Percentiles rank a stretch among this genome's conserved stretches.
Evolutionary conservation across 2,797 vertebrate species (phyloP).

Genomic region (Arremon aurantiirostris): DNA sequence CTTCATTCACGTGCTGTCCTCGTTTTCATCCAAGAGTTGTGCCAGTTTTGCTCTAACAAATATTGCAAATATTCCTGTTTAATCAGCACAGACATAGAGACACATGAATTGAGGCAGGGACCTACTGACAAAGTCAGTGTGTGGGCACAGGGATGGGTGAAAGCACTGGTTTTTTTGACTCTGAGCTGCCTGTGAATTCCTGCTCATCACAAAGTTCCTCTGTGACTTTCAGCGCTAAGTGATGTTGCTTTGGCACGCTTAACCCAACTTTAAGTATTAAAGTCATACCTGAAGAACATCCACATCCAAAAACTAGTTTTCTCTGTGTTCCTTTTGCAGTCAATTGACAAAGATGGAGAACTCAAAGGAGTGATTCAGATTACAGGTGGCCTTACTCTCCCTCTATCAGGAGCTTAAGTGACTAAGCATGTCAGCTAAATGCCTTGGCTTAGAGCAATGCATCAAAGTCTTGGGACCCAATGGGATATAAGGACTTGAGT

Average conservation of each 20-base stretch:
- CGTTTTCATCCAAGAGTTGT: not conserved
- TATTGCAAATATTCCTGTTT: not conserved
- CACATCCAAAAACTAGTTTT: not conserved
- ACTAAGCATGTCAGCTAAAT: conserved; percentile 43
- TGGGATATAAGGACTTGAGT: conserved; percentile 30
- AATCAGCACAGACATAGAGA: not conserved
- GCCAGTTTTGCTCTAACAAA: not conserved
- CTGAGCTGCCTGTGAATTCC: not conserved
- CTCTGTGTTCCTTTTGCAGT: not conserved
- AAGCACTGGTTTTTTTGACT: not conserved
- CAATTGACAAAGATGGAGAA: conserved; percentile 37
- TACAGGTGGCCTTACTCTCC: conserved; percentile 32
- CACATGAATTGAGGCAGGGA: not conserved
- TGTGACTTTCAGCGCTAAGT: not conserved
- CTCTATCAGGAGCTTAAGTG: conserved; percentile 59
- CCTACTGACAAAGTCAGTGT: not conserved
- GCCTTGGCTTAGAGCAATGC: conserved; percentile 4
- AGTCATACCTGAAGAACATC: not conserved
- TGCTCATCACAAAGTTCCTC: not conserved
- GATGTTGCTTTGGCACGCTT: not conserved
- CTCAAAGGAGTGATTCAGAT: conserved; percentile 10
- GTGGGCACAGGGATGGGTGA: accelerated
- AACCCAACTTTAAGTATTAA: not conserved
- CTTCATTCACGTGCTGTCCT: not conserved
- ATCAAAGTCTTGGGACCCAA: conserved; percentile 38